Percentiles rank a stretch among this genome's conserved stretches.
These are phyloP conservation scores for Enteromius argenteus DNA, from an alignment of 2,797 vertebrate species.

Conservation along the genomic window DNA sequence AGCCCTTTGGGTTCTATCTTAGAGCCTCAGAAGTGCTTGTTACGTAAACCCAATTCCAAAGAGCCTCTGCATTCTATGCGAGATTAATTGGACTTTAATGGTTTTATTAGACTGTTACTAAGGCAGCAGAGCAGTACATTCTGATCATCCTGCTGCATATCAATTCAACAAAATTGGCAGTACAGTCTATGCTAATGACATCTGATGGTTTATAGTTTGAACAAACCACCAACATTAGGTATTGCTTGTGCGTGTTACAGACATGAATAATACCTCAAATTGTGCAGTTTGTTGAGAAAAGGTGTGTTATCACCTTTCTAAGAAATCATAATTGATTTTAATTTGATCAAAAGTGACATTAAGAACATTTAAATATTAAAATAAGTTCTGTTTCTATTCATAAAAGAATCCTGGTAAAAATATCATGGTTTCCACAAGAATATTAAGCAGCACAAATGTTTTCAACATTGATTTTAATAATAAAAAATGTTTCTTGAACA, in stretches of 20 bases:
- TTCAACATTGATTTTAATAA: background rate
- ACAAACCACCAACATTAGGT: background rate
- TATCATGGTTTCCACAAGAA: background rate
- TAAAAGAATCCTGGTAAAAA: background rate
- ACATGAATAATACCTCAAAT: background rate
- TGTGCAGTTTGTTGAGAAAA: background rate
- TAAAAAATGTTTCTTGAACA: background rate
- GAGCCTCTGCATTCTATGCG: conserved; percentile 18
- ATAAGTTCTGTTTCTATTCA: background rate
- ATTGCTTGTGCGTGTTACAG: background rate
- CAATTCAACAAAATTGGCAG: background rate
- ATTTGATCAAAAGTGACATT: background rate
- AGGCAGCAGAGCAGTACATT: background rate
- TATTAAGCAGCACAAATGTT: background rate
- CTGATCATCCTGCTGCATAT: background rate
- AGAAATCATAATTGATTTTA: background rate
- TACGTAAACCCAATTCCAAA: conserved; percentile 55
- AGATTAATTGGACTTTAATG: conserved; percentile 20
- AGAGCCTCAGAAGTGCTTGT: conserved; percentile 46
- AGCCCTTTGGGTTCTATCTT: conserved; percentile 38
- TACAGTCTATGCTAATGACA: background rate
- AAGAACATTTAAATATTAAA: background rate
- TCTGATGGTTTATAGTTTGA: background rate
- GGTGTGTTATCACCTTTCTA: background rate
- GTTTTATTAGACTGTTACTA: conserved; percentile 9